Conservation (phyloP, 2,797 vertebrate genomes). For the Pempheris klunzingeri region DNA sequence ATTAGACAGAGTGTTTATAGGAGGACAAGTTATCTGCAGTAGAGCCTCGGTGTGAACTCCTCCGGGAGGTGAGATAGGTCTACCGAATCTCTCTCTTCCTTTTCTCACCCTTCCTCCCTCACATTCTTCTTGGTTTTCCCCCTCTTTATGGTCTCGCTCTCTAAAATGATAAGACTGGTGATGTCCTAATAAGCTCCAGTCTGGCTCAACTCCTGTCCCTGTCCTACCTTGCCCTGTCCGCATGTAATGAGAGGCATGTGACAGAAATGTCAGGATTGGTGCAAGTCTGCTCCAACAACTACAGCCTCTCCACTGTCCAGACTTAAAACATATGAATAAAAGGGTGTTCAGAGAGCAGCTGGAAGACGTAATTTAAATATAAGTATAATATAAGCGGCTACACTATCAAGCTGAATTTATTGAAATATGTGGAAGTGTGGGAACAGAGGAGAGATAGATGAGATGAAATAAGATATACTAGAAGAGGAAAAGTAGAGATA, state of each 20-base stretch:
- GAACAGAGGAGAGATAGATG: conserved; percentile 21
- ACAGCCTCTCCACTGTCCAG: neutral
- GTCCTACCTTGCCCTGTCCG: conserved; percentile 22
- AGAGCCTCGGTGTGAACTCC: conserved; percentile 20
- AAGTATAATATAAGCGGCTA: neutral
- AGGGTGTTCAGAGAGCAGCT: conserved; percentile 6
- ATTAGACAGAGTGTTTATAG: conserved; percentile 29
- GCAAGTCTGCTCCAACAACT: neutral
- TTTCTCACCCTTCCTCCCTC: conserved; percentile 39
- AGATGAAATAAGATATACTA: conserved; percentile 45
- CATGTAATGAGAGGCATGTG: conserved; percentile 24
- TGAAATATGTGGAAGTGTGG: conserved; percentile 21
- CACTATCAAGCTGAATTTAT: conserved; percentile 8
- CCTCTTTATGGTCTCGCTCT: conserved; percentile 29
- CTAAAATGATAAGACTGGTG: conserved; percentile 38
- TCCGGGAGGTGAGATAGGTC: conserved; percentile 34
- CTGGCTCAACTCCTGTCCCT: conserved; percentile 1
- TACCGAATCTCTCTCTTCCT: conserved; percentile 31
- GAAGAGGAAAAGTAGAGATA: conserved; percentile 39
- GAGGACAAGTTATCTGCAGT: conserved; percentile 33
- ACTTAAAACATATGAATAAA: neutral
- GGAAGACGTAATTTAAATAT: neutral
- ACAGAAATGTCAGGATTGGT: conserved; percentile 17
- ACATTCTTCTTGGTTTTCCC: conserved; percentile 35
- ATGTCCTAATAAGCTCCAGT: conserved; percentile 41